These are phyloP conservation scores for Dorcus parallelipipedus DNA, from an alignment of 2,888 invertebrate genomes.

Conservation along the genomic window DNA sequence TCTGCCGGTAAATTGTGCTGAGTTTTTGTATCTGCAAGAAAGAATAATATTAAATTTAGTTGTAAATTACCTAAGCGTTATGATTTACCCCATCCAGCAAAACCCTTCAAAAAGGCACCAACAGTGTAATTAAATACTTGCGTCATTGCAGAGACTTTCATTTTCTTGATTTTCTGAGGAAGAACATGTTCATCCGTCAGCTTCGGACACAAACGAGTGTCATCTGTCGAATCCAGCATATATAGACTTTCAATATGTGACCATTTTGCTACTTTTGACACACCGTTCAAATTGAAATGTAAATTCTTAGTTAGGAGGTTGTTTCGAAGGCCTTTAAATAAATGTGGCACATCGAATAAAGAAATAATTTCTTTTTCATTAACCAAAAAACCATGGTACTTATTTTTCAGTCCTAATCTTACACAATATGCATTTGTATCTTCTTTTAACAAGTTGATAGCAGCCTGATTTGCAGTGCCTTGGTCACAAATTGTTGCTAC, in stretches of 20 bases:
- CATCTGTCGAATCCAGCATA: not conserved
- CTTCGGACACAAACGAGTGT: slow-evolving; percentile 7
- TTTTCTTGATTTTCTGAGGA: slow-evolving; percentile 2
- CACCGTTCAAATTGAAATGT: too few species aligned
- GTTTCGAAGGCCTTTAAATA: too few species aligned
- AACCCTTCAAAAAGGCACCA: not conserved
- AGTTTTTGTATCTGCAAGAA: not conserved
- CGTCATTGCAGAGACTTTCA: slow-evolving; percentile 12
- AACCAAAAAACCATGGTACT: not conserved
- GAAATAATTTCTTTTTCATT: too few species aligned
- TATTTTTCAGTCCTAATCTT: not conserved
- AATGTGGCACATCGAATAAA: too few species aligned
- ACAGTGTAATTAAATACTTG: slow-evolving; percentile 10
- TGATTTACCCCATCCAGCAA: slow-evolving; percentile 3
- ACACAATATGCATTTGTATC: not conserved
- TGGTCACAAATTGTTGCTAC: slow-evolving; percentile 27
- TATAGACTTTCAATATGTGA: not conserved
- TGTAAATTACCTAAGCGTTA: too few species aligned
- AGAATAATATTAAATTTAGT: too few species aligned
- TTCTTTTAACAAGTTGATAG: slow-evolving; percentile 1
- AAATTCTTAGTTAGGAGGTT: too few species aligned
- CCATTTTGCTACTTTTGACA: too few species aligned
- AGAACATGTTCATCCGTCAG: too few species aligned
- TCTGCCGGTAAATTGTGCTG: not conserved
- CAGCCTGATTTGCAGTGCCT: slow-evolving; percentile 18